Evolutionary conservation across 2,797 vertebrate genomes (phyloP).

Genomic region (Squalus acanthias): DNA sequence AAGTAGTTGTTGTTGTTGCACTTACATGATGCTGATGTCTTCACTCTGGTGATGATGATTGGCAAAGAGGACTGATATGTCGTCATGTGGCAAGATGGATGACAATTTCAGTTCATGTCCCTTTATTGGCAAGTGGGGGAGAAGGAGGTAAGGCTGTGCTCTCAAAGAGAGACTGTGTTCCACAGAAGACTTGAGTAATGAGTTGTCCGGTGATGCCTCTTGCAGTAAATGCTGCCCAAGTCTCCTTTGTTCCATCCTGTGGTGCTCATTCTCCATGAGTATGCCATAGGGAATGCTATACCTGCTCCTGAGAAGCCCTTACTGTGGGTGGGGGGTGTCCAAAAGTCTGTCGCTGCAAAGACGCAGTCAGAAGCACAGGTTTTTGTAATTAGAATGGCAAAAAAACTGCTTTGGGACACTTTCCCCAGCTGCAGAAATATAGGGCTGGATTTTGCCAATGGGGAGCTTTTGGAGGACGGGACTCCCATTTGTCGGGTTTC

Average conservation of each 20-base stretch:
- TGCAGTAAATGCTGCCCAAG: background rate
- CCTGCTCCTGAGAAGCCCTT: too few relatives aligned
- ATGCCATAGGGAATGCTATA: too few relatives aligned
- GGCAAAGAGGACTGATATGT: background rate
- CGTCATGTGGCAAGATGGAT: background rate
- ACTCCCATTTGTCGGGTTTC: too few relatives aligned
- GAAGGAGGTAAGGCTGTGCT: background rate
- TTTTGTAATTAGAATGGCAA: background rate
- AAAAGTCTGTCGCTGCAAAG: too few relatives aligned
- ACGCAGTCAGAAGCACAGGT: background rate
- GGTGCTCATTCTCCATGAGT: too few relatives aligned
- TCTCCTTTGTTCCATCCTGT: too few relatives aligned
- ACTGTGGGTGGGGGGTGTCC: too few relatives aligned
- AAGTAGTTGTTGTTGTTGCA: background rate
- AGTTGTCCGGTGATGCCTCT: background rate
- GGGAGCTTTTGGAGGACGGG: too few relatives aligned
- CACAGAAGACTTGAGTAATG: background rate
- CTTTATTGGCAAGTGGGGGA: background rate
- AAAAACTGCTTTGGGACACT: background rate
- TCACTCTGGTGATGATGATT: background rate
- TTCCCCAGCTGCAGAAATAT: background rate
- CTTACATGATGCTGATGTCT: background rate
- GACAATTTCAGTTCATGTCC: background rate
- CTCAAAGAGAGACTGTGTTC: background rate
- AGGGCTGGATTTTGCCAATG: too few relatives aligned